A percentile compares a stretch with the other conserved stretches of the same genome.
Conservation (phyloP, 2,113 vertebrate genomes). For the Sceloporus tristichus region DNA sequence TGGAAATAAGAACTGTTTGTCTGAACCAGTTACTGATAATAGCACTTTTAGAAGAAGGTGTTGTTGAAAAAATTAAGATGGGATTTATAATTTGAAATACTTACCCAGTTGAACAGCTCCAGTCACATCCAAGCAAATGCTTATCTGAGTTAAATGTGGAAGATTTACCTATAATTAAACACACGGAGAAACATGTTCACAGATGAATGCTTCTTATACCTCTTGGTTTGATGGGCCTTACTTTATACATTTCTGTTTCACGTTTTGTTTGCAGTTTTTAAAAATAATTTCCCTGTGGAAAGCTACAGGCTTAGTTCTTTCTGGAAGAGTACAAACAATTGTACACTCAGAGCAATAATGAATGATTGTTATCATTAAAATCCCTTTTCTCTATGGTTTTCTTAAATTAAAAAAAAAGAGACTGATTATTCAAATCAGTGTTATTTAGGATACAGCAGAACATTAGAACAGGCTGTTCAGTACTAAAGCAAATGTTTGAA, state of each 20-base stretch:
- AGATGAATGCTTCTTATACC: neutral
- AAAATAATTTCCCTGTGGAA: constrained; percentile 48
- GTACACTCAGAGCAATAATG: constrained; percentile 50
- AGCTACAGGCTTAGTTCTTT: constrained; percentile 39
- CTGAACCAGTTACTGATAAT: neutral
- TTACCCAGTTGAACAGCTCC: constrained; percentile 34
- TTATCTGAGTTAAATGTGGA: neutral
- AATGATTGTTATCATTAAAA: constrained; percentile 52
- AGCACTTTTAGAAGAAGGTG: neutral
- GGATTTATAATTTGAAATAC: constrained; percentile 15
- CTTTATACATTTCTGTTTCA: constrained; percentile 38
- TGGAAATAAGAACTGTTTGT: neutral
- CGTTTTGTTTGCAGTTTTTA: constrained; percentile 29
- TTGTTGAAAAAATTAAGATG: constrained; percentile 38
- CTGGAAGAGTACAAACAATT: constrained; percentile 38
- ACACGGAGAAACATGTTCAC: neutral
- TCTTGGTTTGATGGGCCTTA: constrained; percentile 47
- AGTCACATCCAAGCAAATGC: constrained; percentile 20
- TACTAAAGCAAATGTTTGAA: constrained; percentile 33
- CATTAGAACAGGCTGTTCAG: constrained; percentile 41
- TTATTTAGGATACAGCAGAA: constrained; percentile 41
- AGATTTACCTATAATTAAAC: neutral
- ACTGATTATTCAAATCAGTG: constrained; percentile 43
- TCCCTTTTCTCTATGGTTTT: constrained; percentile 47
- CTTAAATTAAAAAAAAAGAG: constrained; percentile 39